phyloP scores from a whole-genome alignment of 2,113 vertebrate species.

The Mixornis gularis region DNA sequence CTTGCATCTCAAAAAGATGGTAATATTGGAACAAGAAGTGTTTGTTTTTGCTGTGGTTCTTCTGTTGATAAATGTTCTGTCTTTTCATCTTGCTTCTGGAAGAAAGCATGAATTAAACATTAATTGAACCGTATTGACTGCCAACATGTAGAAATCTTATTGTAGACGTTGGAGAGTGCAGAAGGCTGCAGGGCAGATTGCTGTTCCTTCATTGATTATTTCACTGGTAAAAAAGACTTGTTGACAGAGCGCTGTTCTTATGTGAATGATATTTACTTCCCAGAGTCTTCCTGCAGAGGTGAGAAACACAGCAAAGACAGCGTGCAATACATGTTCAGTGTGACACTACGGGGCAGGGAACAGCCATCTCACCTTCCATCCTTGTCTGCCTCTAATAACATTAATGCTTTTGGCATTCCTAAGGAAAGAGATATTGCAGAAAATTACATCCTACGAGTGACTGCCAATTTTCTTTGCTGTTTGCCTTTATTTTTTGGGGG shows the following conservation, averaged over 20 bases:
- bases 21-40: conserved; percentile 37
- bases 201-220: conserved; percentile 61
- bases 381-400: not conserved
- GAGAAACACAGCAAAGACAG: not conserved
- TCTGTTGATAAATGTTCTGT: conserved; percentile 49
- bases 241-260: conserved; percentile 36
- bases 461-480: not conserved
- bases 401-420: not conserved
- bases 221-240: conserved; percentile 43
- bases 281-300: not conserved
- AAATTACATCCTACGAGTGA: not conserved
- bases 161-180: conserved; percentile 43
- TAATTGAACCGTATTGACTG: conserved; percentile 64
- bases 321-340: not conserved
- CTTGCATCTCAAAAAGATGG: conserved; percentile 30
- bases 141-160: conserved; percentile 46
- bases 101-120: conserved; percentile 69
- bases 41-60: conserved; percentile 52
- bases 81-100: conserved; percentile 62
- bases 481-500: not conserved
- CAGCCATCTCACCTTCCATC: not conserved
- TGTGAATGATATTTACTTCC: conserved; percentile 44
- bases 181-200: conserved; percentile 35
- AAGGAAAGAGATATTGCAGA: not conserved
- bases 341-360: not conserved